Base-by-base conservation (phyloP, 1,140 invertebrate genomes). In the Phymorhynchus buccinoides region DNA sequence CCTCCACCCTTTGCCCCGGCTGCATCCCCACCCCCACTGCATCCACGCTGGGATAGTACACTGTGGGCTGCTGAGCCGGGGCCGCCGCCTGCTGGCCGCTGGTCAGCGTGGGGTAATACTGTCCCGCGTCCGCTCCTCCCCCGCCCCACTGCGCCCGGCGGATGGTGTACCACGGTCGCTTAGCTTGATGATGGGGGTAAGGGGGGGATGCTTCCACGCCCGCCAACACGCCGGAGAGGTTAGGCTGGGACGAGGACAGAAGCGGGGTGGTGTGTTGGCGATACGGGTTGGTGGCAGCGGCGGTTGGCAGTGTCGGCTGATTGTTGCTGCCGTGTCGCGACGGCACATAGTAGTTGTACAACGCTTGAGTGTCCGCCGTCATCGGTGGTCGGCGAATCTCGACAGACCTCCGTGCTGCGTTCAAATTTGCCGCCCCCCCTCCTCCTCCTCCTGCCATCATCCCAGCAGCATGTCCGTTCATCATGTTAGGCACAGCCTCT, bases 301-400 rank as follows among this genome's bases (percentile, higher is more conserved):
- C 14, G 35, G 37, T 71, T 48, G 79, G 82, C n/a, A 22, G 44
- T 3, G 80, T n/a, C 39, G 44, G 35, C 78, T 27, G 37, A 73
- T 83, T 82, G 56, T 86, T 85, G 39, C 85, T 37, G 82, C 86
- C 35, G 68, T 80, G 84, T 48, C 88, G 78, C 3, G 88, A 86
- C 0, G 88, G 88, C 3, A 88, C 18, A 78, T 86, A 88, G 79
- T 86, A 88, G 42, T 86, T 83, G 56, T 85, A 88, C 77, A 86
- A 37, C 7, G 85, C 87, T 42, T 83, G 81, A 66, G 80, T 52
- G 52, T 62, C 37, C n/a, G 30, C 84, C 42, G 22, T 80, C 44
- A 30, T 75, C 37, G 18, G 48, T 16, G 44, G 75, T 6, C 30
- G 48, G 27, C 68, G 79, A 1, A 62, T 44, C 27, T 62, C 52